Evolutionary conservation across 1,140 invertebrate genomes (phyloP).

Genomic region (Penaeus chinensis): DNA sequence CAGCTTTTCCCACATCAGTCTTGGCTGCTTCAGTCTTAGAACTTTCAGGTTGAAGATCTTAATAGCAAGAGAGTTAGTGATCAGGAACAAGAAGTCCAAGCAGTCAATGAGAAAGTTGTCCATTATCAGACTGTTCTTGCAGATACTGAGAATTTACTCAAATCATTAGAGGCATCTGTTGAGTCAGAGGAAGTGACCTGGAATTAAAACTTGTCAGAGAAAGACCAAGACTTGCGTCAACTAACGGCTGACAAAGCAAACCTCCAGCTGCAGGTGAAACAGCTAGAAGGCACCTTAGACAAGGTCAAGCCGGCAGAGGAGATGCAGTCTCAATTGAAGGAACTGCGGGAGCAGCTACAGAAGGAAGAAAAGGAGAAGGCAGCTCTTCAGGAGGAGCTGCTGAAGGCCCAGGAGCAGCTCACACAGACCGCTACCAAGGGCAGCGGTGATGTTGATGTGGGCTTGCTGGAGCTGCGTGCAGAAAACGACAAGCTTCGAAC

Average conservation of each 20-base stretch:
- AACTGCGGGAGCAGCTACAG: slow-evolving; percentile 42
- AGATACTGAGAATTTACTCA: slow-evolving; percentile 49
- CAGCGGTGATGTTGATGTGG: slow-evolving; percentile 39
- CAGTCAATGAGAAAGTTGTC: slow-evolving; percentile 46
- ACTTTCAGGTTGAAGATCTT: slow-evolving; percentile 35
- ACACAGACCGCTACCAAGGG: slow-evolving; percentile 66
- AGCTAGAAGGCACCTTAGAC: slow-evolving; percentile 42
- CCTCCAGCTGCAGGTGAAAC: slow-evolving; percentile 44
- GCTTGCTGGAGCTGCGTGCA: slow-evolving; percentile 41
- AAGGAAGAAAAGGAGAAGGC: slow-evolving; percentile 51
- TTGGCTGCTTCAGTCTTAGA: neutral
- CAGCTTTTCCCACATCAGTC: neutral
- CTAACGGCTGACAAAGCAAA: slow-evolving; percentile 51
- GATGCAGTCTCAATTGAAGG: slow-evolving; percentile 41
- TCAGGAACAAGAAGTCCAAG: slow-evolving; percentile 36
- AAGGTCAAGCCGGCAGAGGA: slow-evolving; percentile 51
- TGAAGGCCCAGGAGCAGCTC: slow-evolving; percentile 64
- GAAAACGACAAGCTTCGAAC: slow-evolving; percentile 53
- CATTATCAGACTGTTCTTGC: slow-evolving; percentile 52
- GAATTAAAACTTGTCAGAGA: slow-evolving; percentile 37
- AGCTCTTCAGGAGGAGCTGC: slow-evolving; percentile 39
- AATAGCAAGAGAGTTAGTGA: slow-evolving; percentile 41
- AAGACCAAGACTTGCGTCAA: slow-evolving; percentile 32
- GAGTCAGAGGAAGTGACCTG: slow-evolving; percentile 51
- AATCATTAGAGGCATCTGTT: slow-evolving; percentile 48